These are phyloP conservation scores for Hydrozoanthus tunicans DNA, from an alignment of 64 coral and sea anemone genomes.

Conservation along the genomic window DNA sequence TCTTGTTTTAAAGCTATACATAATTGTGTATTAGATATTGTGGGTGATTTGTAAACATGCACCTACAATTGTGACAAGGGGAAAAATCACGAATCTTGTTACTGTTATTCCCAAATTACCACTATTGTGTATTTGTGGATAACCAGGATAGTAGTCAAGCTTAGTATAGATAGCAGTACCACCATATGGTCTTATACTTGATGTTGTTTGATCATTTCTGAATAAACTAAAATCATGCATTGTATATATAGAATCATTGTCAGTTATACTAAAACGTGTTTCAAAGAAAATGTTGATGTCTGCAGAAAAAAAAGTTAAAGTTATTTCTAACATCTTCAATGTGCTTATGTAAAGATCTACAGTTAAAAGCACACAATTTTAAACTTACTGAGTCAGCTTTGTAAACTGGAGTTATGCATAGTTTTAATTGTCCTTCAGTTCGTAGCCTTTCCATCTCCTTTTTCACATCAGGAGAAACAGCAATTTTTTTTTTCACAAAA, in stretches of 20 bases:
- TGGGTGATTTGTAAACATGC: slow-evolving; percentile 28
- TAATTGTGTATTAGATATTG: not conserved
- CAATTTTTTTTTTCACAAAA: slow-evolving; percentile 37
- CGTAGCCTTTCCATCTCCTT: slow-evolving; percentile 21
- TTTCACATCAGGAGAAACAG: slow-evolving; percentile 30
- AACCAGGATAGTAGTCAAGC: slow-evolving; percentile 50
- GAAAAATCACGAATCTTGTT: slow-evolving; percentile 42
- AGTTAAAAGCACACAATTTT: slow-evolving; percentile 34
- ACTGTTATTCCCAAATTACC: slow-evolving; percentile 43
- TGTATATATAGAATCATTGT: slow-evolving; percentile 15
- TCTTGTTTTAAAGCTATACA: too few relatives aligned
- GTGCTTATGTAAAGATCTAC: slow-evolving; percentile 40
- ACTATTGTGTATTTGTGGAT: slow-evolving; percentile 38
- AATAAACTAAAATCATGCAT: slow-evolving; percentile 33
- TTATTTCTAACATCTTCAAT: slow-evolving; percentile 45
- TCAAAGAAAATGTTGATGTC: slow-evolving; percentile 38
- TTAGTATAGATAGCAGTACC: slow-evolving; percentile 43
- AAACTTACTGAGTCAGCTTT: slow-evolving; percentile 12
- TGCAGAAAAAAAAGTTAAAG: slow-evolving; percentile 25
- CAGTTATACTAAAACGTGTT: not conserved
- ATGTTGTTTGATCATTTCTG: slow-evolving; percentile 38
- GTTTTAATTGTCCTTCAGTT: slow-evolving; percentile 16
- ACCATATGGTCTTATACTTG: slow-evolving; percentile 38
- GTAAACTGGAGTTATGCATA: slow-evolving; percentile 29
- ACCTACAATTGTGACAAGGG: slow-evolving; percentile 44